phyloP scores from a whole-genome alignment of 2,113 vertebrate species.

The Tamias sibiricus region DNA sequence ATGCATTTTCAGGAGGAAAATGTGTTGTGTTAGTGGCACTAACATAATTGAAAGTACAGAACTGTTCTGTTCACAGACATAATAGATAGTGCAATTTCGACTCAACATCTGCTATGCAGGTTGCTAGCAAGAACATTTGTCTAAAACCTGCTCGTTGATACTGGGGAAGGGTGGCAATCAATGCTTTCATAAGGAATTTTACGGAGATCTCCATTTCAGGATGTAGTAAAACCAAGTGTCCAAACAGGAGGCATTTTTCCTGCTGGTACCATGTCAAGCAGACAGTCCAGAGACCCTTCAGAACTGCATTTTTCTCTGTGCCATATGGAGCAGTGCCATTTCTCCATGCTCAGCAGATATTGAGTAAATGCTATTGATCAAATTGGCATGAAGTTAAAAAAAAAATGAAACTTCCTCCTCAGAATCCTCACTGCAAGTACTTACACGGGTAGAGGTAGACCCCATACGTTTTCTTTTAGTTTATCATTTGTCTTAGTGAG shows the following conservation, averaged over 20 bases:
- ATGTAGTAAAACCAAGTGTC: conserved; percentile 83
- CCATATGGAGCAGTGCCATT: conserved; percentile 24
- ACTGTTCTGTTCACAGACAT: conserved; percentile 77
- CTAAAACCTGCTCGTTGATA: conserved; percentile 84
- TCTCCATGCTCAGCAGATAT: background rate
- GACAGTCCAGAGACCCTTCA: conserved; percentile 68
- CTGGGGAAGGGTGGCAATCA: conserved; percentile 74
- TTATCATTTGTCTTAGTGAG: conserved; percentile 80
- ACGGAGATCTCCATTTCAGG: conserved; percentile 85
- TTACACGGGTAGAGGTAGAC: conserved; percentile 64
- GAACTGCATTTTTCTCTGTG: conserved; percentile 69
- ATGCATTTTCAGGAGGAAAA: conserved; percentile 79
- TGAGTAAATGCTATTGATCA: background rate
- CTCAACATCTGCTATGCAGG: conserved; percentile 88
- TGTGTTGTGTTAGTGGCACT: conserved; percentile 80
- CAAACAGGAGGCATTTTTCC: conserved; percentile 83
- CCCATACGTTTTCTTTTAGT: conserved; percentile 76
- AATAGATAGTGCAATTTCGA: conserved; percentile 80
- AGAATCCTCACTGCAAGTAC: conserved; percentile 53
- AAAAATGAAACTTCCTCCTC: background rate
- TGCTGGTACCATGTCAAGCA: conserved; percentile 77
- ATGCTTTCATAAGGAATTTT: conserved; percentile 83
- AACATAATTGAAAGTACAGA: conserved; percentile 83
- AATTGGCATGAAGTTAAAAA: background rate
- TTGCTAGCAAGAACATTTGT: conserved; percentile 85